A percentile compares a stretch with the other conserved stretches of the same genome.
phyloP scores from a whole-genome alignment of 2,888 invertebrate genomes.

The Vanessa cardui region DNA sequence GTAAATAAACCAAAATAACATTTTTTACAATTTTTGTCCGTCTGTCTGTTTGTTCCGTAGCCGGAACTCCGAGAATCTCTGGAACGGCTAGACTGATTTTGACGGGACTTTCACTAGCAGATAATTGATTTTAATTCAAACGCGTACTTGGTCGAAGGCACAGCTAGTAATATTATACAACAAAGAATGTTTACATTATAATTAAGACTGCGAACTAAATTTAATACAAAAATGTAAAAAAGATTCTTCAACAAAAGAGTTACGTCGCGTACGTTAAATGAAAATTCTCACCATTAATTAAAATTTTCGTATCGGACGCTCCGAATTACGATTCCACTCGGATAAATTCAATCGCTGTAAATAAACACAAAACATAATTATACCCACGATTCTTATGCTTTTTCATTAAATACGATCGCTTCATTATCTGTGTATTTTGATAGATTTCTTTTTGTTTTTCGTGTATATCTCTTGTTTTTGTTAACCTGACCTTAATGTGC shows the following conservation, averaged over 20 bases:
- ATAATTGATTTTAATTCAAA: no score
- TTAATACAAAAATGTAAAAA: conserved; percentile 48
- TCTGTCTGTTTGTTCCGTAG: no score
- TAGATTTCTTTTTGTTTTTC: not conserved
- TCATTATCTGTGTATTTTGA: conserved; percentile 16
- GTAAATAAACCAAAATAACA: no score
- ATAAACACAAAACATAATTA: conserved; percentile 38
- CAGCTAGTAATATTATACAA: no score
- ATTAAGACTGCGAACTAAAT: conserved; percentile 5
- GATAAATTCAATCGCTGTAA: conserved; percentile 51
- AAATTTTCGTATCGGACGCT: conserved; percentile 53
- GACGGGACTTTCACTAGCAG: no score
- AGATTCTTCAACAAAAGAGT: conserved; percentile 48
- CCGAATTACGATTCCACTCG: conserved; percentile 51
- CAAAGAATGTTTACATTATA: no score
- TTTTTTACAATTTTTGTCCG: no score
- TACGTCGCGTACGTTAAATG: conserved; percentile 42
- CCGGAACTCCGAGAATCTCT: no score
- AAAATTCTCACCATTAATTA: conserved; percentile 57
- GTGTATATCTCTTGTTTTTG: not conserved
- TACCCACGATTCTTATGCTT: conserved; percentile 17
- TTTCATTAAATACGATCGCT: conserved; percentile 17
- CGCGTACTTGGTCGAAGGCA: no score
- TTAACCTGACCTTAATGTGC: not conserved
- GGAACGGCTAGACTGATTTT: no score